These are phyloP conservation scores for Graphium colonna DNA, from an alignment of 2,888 invertebrate species.

Conservation along the genomic window DNA sequence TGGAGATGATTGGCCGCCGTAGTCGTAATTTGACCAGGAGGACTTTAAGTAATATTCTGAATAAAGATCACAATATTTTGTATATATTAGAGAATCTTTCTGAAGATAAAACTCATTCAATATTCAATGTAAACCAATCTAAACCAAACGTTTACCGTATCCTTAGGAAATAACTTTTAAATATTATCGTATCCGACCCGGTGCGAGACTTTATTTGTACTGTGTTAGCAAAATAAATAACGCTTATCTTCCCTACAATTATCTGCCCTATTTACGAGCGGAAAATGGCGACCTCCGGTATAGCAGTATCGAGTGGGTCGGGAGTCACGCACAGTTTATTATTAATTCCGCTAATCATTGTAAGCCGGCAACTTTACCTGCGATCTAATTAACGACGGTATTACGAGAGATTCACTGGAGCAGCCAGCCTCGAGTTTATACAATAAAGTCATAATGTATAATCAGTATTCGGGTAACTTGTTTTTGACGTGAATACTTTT, in stretches of 20 bases:
- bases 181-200: constrained; percentile 5
- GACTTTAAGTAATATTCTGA: too few relatives aligned
- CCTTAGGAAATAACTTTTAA: too few relatives aligned
- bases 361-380: constrained; percentile 28
- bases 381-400: constrained; percentile 19
- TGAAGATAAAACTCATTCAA: too few relatives aligned
- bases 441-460: constrained; percentile 5
- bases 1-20: too few relatives aligned
- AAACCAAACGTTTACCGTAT: too few relatives aligned
- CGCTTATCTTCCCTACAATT: constrained; percentile 60
- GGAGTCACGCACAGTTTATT: constrained; percentile 36
- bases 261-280: constrained; percentile 58
- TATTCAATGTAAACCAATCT: too few relatives aligned
- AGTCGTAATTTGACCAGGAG: too few relatives aligned
- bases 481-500: too few relatives aligned
- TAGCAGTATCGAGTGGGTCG: constrained; percentile 34
- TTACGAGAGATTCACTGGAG: constrained; percentile 4
- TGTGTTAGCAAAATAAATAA: constrained; percentile 50
- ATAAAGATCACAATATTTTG: too few relatives aligned
- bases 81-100: too few relatives aligned
- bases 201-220: constrained; percentile 32
- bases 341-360: constrained; percentile 50
- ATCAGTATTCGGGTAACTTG: too few relatives aligned
- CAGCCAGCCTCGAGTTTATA: constrained; percentile 3
- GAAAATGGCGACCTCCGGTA: constrained; percentile 55